phyloP scores from a whole-genome alignment of 2,888 invertebrate species.

The Pterobdella sp. region DNA sequence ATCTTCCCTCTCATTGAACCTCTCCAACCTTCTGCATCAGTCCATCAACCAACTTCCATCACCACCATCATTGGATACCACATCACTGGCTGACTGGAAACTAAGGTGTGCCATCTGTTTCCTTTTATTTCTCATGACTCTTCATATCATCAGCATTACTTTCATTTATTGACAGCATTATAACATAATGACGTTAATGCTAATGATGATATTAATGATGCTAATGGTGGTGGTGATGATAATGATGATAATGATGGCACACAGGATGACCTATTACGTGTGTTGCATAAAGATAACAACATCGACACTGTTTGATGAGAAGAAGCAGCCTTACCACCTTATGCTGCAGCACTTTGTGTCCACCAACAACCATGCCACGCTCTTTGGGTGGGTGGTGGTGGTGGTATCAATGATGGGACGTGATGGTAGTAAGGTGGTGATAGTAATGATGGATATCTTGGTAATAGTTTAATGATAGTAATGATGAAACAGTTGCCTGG shows the following conservation, averaged over 20 bases:
- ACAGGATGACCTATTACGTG: constrained; percentile 68
- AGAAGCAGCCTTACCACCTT: constrained; percentile 72
- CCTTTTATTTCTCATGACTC: too few relatives aligned
- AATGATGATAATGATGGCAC: too few relatives aligned
- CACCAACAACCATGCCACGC: constrained; percentile 65
- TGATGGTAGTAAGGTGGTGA: not conserved
- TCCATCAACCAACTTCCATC: not conserved
- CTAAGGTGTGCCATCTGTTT: constrained; percentile 50
- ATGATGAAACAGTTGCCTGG: not conserved
- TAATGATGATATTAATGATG: too few relatives aligned
- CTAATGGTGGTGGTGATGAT: too few relatives aligned
- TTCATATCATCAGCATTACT: too few relatives aligned
- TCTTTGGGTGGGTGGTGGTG: constrained; percentile 54
- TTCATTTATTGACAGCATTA: too few relatives aligned
- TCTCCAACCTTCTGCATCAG: constrained; percentile 64
- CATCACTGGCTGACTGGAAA: too few relatives aligned
- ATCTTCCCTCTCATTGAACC: constrained; percentile 64
- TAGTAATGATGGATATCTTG: not conserved
- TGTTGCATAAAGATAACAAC: constrained; percentile 76
- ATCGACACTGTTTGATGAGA: constrained; percentile 76
- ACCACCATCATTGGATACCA: too few relatives aligned
- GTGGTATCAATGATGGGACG: not conserved
- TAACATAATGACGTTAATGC: too few relatives aligned
- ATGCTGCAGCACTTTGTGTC: constrained; percentile 74
- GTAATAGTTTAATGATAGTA: not conserved